Conservation (phyloP, 2,888 invertebrate species). For the Nomada hirtipes region DNA sequence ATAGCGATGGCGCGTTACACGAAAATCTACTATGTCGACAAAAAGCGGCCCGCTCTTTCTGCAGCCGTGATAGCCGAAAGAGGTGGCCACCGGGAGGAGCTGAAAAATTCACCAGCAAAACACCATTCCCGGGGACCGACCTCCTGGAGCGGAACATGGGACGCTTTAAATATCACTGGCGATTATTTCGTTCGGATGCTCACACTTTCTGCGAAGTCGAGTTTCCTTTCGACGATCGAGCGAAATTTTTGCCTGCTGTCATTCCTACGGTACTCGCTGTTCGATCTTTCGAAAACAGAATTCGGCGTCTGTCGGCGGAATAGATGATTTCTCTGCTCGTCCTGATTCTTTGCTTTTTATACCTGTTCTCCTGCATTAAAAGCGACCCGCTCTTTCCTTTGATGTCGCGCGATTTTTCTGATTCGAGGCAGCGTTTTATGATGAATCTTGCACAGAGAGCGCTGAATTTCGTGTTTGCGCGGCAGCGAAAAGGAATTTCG, state of each 20-base stretch:
- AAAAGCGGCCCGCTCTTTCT: constrained; percentile 61
- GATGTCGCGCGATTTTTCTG: constrained; percentile 3
- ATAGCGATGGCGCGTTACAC: constrained; percentile 64
- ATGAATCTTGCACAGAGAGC: constrained; percentile 25
- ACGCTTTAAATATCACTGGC: constrained; percentile 56
- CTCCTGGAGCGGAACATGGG: constrained; percentile 29
- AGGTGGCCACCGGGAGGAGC: constrained; percentile 38
- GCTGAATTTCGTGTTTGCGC: constrained; percentile 22
- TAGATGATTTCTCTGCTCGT: background rate
- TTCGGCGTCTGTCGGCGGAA: background rate
- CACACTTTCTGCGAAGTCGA: background rate
- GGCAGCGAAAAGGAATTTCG: constrained; percentile 2
- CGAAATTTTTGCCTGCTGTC: background rate
- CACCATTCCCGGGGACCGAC: constrained; percentile 47
- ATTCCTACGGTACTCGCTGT: background rate
- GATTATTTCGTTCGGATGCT: constrained; percentile 45
- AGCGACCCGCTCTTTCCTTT: constrained; percentile 24
- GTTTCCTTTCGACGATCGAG: background rate
- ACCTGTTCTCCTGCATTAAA: background rate
- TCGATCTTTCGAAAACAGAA: constrained; percentile 1
- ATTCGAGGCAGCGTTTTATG: constrained; percentile 11
- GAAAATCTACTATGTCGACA: constrained; percentile 68
- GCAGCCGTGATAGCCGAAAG: constrained; percentile 57
- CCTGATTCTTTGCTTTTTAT: background rate
- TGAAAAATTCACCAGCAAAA: constrained; percentile 65